Evolutionary conservation across 2,113 vertebrate genomes (phyloP), one percentile per base, ranked within the genome.

Genomic region (Litocranius walleri): DNA sequence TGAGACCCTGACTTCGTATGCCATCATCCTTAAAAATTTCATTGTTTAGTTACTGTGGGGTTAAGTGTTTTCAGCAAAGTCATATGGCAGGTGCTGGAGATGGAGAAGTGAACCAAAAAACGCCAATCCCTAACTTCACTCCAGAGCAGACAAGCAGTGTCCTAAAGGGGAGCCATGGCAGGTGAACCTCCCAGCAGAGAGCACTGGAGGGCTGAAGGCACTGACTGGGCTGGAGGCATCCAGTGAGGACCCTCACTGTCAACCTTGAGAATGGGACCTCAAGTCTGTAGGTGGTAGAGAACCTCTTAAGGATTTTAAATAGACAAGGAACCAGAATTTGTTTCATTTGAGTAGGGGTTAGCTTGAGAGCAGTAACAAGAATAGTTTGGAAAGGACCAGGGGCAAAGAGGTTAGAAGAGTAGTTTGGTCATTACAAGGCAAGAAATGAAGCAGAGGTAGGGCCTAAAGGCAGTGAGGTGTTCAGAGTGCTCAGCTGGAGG

Each of bases 51-150:
- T 54, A 80, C n/a, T 29, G 19, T 21, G 25, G n/a, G 19, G n/a
- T 23, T 88, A 48, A 78, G 59, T 59, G 56, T 83, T 80, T 90
- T 64, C 21, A 82, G 80, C 67, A 36, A 77, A 62, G 62, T 92
- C 61, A 30, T 29, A 59, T 36, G 62, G 9, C 54, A 85, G 89
- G 27, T 88, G 36, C 57, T 93, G 64, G 15, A 80, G 36, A 45
- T 5, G 50, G 48, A 78, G 25, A 83, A 14, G 43, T 8, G 27
- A 33, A 50, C 25, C 30, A 54, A 62, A 84, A 15, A 9, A 27
- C 6, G 13, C 40, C 2, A 1, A 61, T 15, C 50, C 59, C 82
- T 54, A 43, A 56, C 48, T 45, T 54, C 36, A 16, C 57, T 45
- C 74, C 82, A 33, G 67, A 43, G 45, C 1, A 7, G 67, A 74